phyloP scores from a whole-genome alignment of 2,113 vertebrate species.

The Anhinga rufa region DNA sequence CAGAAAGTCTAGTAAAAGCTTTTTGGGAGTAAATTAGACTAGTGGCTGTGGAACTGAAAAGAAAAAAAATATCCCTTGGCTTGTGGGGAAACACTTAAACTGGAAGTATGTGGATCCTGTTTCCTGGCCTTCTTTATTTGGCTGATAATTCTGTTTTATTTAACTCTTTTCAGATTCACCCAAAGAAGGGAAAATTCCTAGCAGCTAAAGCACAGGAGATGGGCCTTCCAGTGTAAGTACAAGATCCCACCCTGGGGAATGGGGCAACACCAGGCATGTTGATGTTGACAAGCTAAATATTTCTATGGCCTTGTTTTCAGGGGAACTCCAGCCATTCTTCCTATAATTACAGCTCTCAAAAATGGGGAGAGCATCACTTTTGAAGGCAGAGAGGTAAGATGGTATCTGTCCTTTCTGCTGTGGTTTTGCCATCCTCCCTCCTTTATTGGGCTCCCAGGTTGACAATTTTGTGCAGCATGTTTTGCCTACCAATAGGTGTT shows the following conservation, averaged over 20 bases:
- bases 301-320: constrained; percentile 59
- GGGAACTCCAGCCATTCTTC: constrained; percentile 88
- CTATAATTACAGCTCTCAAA: constrained; percentile 85
- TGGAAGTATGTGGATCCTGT: not conserved
- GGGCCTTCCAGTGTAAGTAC: constrained; percentile 91
- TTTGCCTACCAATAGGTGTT: fast-evolving
- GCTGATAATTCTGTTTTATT: not conserved
- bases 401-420: not conserved
- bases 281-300: not conserved
- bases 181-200: constrained; percentile 89
- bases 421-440: not conserved
- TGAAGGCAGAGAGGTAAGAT: constrained; percentile 85
- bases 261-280: not conserved
- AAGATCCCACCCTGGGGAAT: not conserved
- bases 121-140: not conserved
- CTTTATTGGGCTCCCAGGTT: not conserved
- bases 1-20: not conserved
- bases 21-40: not conserved
- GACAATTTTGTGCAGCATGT: not conserved
- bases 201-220: constrained; percentile 84
- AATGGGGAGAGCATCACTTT: constrained; percentile 77
- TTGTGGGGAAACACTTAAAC: not conserved
- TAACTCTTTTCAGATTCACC: constrained; percentile 64
- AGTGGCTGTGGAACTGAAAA: not conserved
- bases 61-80: not conserved